Evolutionary conservation across 2,797 vertebrate genomes (phyloP).

Genomic region (Poeciliopsis turneri): DNA sequence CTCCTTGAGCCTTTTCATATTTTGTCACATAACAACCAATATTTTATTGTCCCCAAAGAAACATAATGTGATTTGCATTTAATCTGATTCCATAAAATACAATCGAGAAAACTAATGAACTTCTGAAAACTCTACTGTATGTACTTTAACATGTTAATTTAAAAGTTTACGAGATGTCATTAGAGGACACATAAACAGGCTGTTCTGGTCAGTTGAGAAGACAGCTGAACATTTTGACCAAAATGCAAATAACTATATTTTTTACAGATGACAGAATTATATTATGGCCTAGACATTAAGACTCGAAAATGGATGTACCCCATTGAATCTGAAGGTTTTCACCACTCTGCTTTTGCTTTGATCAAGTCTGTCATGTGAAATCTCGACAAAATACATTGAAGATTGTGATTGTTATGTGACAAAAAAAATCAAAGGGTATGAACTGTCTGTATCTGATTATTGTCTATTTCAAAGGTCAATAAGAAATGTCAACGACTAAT

Average conservation of each 20-base stretch:
- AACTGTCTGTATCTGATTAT: neutral
- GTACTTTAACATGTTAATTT: neutral
- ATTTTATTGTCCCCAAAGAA: neutral
- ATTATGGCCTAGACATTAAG: neutral
- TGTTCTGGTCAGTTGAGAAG: neutral
- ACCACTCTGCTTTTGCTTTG: neutral
- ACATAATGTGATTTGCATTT: neutral
- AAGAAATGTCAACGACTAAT: neutral
- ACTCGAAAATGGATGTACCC: neutral
- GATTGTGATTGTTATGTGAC: neutral
- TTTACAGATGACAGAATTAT: neutral
- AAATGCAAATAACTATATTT: neutral
- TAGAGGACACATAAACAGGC: neutral
- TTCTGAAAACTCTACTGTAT: neutral
- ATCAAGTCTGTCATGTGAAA: neutral
- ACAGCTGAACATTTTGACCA: neutral
- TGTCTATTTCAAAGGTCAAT: neutral
- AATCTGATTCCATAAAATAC: neutral
- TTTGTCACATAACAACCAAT: constrained; percentile 3
- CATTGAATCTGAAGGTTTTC: neutral
- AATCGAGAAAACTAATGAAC: neutral
- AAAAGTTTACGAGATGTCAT: neutral
- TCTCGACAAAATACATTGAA: neutral
- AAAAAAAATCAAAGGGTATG: neutral
- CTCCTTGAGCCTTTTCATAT: neutral